Percentiles rank a stretch among this genome's conserved stretches.
These are phyloP conservation scores for Parelbella ahira DNA, from an alignment of 2,888 invertebrate species.

Conservation along the genomic window DNA sequence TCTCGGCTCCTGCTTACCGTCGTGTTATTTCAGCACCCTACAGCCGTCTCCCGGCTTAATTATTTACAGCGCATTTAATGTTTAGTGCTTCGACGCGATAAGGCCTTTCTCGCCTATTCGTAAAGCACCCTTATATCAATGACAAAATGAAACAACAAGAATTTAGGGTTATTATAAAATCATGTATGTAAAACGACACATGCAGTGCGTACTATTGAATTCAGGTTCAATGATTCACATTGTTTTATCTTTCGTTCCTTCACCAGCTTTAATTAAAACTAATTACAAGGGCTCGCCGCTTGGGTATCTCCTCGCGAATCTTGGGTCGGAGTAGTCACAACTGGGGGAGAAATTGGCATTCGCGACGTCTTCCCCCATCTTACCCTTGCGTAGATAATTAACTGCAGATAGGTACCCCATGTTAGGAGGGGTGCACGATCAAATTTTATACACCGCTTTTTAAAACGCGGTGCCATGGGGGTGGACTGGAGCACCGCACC, in stretches of 20 bases:
- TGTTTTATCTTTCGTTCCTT: conserved; percentile 31
- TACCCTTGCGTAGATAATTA: conserved; percentile 72
- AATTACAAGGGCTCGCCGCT: conserved; percentile 63
- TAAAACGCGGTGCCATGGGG: conserved; percentile 54
- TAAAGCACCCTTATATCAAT: too few species aligned
- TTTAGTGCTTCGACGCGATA: conserved; percentile 28
- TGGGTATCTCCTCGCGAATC: conserved; percentile 50
- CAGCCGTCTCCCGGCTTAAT: conserved; percentile 46
- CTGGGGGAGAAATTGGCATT: conserved; percentile 57
- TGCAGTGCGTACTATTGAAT: too few species aligned
- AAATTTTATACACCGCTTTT: conserved; percentile 72
- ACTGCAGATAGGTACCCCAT: conserved; percentile 72
- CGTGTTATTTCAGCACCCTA: conserved; percentile 33
- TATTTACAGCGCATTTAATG: conserved; percentile 50
- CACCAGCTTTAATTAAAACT: conserved; percentile 72
- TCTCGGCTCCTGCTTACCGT: conserved; percentile 37
- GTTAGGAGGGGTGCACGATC: conserved; percentile 54
- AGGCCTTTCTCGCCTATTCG: conserved; percentile 5
- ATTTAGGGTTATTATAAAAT: too few species aligned
- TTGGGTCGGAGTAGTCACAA: conserved; percentile 44
- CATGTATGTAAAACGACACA: too few species aligned
- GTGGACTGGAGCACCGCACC: conserved; percentile 48
- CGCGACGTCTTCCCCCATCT: conserved; percentile 58
- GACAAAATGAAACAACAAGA: too few species aligned
- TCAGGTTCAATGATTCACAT: conserved; percentile 12